Percentiles rank a stretch among this genome's conserved stretches.
phyloP scores from a whole-genome alignment of 1,140 invertebrate species.

The Globodera rostochiensis region DNA sequence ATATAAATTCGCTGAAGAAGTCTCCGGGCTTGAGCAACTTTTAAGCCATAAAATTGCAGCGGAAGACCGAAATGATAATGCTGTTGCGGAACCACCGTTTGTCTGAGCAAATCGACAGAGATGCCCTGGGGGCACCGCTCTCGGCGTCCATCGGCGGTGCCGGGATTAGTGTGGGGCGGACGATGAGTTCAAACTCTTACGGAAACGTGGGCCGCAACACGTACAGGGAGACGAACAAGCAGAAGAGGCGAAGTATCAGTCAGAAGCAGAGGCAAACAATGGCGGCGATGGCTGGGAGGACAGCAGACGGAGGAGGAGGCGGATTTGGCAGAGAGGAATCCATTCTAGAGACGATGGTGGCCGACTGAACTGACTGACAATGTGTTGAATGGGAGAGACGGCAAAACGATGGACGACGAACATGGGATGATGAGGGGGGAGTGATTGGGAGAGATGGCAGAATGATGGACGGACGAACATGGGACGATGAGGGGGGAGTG shows the following conservation, averaged over 20 bases:
- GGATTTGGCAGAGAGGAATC: neutral
- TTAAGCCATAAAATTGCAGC: neutral
- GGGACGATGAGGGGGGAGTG: neutral
- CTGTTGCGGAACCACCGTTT: slow-evolving; percentile 10
- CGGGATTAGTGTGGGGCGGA: neutral
- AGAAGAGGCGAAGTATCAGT: neutral
- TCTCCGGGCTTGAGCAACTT: too few relatives aligned
- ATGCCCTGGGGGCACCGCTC: slow-evolving; percentile 1
- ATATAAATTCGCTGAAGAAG: neutral
- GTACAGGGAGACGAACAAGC: neutral
- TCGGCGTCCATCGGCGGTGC: neutral
- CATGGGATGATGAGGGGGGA: neutral
- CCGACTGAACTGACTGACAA: neutral
- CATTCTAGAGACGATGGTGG: neutral
- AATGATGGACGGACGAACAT: neutral
- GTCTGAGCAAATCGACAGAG: slow-evolving; percentile 3
- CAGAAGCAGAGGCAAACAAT: neutral
- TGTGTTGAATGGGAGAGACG: too few relatives aligned
- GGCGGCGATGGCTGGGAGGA: neutral
- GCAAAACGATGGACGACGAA: neutral
- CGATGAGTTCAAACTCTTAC: slow-evolving; percentile 9
- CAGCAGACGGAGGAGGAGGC: neutral
- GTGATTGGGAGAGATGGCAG: neutral
- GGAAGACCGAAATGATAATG: slow-evolving; percentile 10
- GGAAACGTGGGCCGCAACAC: neutral